Base-by-base conservation (phyloP, 2,888 invertebrate genomes). In the Limenitis camilla region DNA sequence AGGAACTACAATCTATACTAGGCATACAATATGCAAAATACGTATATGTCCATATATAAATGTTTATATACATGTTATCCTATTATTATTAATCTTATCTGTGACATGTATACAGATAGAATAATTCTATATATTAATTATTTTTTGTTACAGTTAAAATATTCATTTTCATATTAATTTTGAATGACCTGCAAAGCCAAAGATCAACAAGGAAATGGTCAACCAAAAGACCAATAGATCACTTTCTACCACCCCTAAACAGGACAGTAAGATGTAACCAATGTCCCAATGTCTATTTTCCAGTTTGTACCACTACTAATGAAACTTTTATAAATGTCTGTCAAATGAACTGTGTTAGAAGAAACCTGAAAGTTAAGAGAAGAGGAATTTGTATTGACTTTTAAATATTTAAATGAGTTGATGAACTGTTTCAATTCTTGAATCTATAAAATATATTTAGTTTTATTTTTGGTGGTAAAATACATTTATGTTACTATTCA, bases 211-310 rank as follows among this genome's bases (percentile, higher is more conserved):
- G 9, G 31, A 7, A 5, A 28, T 54, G 52, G 54, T 40, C 55
- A 8, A 53, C 41, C 6, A 56, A 38, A 10, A 10, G 6, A 5
- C 44, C 52, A 6, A 10, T 58, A 6, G 47, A 42, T 6, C 33
- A 49, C 6, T 46, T 56, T 4, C 40, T 63, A 9, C 60, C 62
- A 5, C 46, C 61, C 7, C n/a, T 65, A 11, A 54, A 61, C 43
- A 49, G 40, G 41, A 58, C 55, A 6, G 30, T 55, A 19, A 39
- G 54, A 9, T 69, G 69, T 45, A n/a, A 29, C 0, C 5, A 55
- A 2, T 67, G 70, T 19, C 70, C 68, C 0, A 61, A 64, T 36
- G 65, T 66, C 1, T 72, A 72, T 27, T 62, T 72, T n/a, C 71
- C 71, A 1, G 60, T 72, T 7, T 72, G 71, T 42, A 60, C 66